Conservation (phyloP, 2,888 invertebrate genomes). For the Spodoptera littoralis region DNA sequence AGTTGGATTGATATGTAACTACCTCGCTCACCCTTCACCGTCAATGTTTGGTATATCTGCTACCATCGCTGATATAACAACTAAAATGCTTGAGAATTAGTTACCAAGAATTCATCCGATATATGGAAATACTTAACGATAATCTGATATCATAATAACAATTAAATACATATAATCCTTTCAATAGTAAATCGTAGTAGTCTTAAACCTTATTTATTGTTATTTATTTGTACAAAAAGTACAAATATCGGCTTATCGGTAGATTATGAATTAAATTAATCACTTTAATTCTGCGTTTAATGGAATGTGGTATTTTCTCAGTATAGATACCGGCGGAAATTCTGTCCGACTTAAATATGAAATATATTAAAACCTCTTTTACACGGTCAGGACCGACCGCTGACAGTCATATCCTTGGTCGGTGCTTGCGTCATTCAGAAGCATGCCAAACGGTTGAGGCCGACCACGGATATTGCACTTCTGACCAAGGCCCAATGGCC, state of each 20-base stretch:
- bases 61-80: conserved; percentile 35
- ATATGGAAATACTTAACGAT: conserved; percentile 25
- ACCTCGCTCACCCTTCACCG: not conserved
- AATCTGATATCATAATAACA: conserved; percentile 19
- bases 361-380: too few species aligned
- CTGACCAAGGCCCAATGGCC: too few species aligned
- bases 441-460: too few species aligned
- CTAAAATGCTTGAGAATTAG: conserved; percentile 34
- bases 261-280: conserved; percentile 9
- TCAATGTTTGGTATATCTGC: conserved; percentile 11
- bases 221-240: conserved; percentile 7
- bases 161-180: conserved; percentile 21
- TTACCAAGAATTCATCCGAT: conserved; percentile 33
- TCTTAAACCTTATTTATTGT: not conserved
- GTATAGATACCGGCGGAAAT: too few species aligned
- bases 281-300: conserved; percentile 9
- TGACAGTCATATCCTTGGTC: too few species aligned
- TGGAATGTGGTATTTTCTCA: not conserved
- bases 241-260: conserved; percentile 6
- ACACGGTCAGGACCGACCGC: too few species aligned
- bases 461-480: too few species aligned
- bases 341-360: too few species aligned
- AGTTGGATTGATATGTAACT: conserved; percentile 12
- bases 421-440: too few species aligned
- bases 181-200: conserved; percentile 17